phyloP scores from a whole-genome alignment of 2,888 invertebrate species.

The Morpho achilles region DNA sequence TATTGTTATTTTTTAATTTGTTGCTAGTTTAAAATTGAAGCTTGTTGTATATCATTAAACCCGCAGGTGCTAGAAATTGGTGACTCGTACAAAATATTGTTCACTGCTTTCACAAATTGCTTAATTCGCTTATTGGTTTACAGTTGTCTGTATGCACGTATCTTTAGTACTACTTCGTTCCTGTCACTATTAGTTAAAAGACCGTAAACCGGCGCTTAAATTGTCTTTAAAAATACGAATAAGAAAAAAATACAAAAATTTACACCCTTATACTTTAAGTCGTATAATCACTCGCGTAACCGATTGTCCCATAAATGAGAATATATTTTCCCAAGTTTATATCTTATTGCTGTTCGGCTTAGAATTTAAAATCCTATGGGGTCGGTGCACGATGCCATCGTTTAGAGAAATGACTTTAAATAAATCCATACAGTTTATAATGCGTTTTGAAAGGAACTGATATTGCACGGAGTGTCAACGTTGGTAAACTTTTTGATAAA shows the following conservation, averaged over 20 bases:
- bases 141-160: no score
- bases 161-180: no score
- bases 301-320: slow-evolving; percentile 13
- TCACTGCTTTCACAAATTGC: no score
- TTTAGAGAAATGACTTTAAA: slow-evolving; percentile 67
- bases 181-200: no score
- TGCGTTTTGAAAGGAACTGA: slow-evolving; percentile 46
- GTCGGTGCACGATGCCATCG: slow-evolving; percentile 31
- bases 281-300: slow-evolving; percentile 14
- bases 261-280: slow-evolving; percentile 5
- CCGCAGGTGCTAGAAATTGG: no score
- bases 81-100: no score
- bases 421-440: slow-evolving; percentile 63
- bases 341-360: slow-evolving; percentile 25
- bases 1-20: no score
- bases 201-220: background rate
- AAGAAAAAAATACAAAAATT: background rate
- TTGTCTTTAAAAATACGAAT: background rate
- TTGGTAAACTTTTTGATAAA: background rate
- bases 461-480: slow-evolving; percentile 36
- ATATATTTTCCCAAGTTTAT: slow-evolving; percentile 6
- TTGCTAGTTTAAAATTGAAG: no score
- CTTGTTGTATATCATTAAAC: no score
- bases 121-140: no score
- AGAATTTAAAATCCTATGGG: slow-evolving; percentile 34